Percentiles rank a stretch among this genome's conserved stretches.
These are phyloP conservation scores for Parus major DNA, from an alignment of 2,113 vertebrate genomes.

Conservation along the genomic window DNA sequence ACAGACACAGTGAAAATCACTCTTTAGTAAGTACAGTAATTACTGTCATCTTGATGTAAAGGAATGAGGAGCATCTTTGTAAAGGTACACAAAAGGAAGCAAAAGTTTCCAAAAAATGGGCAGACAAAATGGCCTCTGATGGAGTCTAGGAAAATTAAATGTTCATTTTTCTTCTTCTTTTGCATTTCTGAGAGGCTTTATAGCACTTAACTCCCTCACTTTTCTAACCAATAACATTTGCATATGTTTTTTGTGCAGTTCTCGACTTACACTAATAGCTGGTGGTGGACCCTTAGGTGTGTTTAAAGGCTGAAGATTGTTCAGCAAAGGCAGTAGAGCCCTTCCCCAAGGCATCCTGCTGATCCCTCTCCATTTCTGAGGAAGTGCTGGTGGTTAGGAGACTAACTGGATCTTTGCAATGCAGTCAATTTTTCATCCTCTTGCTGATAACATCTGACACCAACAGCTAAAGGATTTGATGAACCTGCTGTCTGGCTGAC, in stretches of 20 bases:
- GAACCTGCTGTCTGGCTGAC: neutral
- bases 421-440: neutral
- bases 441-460: neutral
- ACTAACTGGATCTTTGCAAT: neutral
- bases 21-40: neutral
- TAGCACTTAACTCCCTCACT: neutral
- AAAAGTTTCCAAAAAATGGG: neutral
- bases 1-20: neutral
- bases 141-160: neutral
- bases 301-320: neutral
- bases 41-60: neutral
- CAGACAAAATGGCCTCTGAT: neutral
- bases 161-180: neutral
- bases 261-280: neutral
- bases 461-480: neutral
- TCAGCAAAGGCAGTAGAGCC: neutral
- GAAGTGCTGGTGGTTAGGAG: neutral
- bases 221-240: neutral
- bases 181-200: neutral
- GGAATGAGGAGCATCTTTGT: neutral
- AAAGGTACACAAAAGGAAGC: neutral
- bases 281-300: neutral
- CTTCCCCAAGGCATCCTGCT: neutral
- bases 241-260: rapidly evolving
- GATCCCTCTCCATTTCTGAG: neutral